phyloP scores from a whole-genome alignment of 53 echinoderm and acorn worm species.

The Crossaster papposus region DNA sequence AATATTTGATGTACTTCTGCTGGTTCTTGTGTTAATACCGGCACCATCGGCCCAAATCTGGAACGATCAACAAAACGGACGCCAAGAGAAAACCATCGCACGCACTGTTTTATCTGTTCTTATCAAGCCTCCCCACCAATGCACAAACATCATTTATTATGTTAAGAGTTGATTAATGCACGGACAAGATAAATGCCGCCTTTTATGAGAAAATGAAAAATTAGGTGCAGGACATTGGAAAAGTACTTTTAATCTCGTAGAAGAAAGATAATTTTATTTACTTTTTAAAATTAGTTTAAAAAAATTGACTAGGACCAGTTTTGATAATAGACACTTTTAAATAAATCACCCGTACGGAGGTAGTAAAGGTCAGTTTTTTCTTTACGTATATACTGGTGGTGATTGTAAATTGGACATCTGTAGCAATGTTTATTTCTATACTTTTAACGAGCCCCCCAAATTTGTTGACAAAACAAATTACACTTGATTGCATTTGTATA shows the following conservation, averaged over 20 bases:
- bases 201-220: conserved; percentile 35
- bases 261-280: background rate
- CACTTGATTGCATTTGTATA: no score
- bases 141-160: conserved; percentile 40
- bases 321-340: background rate
- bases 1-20: background rate
- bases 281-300: background rate
- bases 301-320: background rate
- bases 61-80: conserved; percentile 10
- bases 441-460: no score
- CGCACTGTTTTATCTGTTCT: conserved; percentile 32
- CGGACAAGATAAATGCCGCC: conserved; percentile 1
- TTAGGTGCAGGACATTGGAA: conserved; percentile 8
- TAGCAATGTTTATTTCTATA: no score
- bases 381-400: background rate
- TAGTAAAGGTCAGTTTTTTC: background rate
- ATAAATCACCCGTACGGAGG: background rate
- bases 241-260: conserved; percentile 7
- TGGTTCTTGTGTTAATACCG: background rate
- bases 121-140: conserved; percentile 6
- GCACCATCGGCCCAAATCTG: background rate
- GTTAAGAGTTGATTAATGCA: conserved; percentile 8
- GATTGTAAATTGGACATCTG: no score
- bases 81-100: conserved; percentile 12
- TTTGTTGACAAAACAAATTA: no score